These are phyloP conservation scores for Myotis myotis DNA, from an alignment of 2,797 vertebrate genomes.

Conservation along the genomic window DNA sequence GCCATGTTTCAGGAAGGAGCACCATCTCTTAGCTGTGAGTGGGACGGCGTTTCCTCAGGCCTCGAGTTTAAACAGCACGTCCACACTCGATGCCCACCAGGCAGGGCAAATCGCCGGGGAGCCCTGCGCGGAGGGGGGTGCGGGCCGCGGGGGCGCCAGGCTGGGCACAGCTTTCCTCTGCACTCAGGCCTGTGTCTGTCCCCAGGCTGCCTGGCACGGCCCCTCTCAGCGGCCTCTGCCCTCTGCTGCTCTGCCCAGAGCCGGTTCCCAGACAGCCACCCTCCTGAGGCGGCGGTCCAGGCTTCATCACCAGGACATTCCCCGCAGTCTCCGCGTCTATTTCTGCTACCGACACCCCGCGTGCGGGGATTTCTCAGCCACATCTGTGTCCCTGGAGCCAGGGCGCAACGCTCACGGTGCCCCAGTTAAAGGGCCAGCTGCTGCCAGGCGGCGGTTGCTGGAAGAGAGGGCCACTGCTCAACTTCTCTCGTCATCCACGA, in stretches of 20 bases:
- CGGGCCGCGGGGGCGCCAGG: background rate
- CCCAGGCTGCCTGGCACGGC: background rate
- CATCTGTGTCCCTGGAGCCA: background rate
- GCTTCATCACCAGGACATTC: background rate
- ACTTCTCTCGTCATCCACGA: background rate
- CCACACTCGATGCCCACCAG: background rate
- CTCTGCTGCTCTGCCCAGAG: background rate
- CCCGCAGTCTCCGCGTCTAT: background rate
- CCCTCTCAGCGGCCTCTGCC: background rate
- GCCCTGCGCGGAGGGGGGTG: background rate
- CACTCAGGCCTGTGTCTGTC: background rate
- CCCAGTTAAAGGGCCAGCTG: background rate
- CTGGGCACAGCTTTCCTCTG: background rate
- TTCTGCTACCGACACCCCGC: background rate
- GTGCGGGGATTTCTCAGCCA: background rate
- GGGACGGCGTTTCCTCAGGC: background rate
- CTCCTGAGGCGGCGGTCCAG: background rate
- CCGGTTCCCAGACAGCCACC: background rate
- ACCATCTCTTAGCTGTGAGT: background rate
- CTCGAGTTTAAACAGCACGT: background rate
- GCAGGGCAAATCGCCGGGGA: background rate
- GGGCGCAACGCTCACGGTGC: background rate
- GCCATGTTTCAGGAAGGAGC: background rate
- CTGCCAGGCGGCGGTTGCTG: background rate
- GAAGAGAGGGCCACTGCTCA: background rate